Evolutionary conservation across 1,140 invertebrate species (phyloP), one percentile per base, ranked within the genome.

Genomic region (Lepidurus packardi): DNA sequence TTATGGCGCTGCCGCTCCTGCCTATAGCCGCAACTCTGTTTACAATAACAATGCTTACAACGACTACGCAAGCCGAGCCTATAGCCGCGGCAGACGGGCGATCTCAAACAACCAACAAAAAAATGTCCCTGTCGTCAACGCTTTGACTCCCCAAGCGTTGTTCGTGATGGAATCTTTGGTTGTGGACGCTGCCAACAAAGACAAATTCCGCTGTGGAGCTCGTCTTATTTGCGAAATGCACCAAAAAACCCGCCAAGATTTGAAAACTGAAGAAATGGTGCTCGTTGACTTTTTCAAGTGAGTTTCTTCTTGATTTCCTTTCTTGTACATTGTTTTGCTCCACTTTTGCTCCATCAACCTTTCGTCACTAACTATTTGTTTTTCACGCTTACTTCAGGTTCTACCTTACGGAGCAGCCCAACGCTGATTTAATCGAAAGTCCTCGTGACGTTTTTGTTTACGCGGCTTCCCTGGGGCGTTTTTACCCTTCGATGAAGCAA

Each of bases 61-160:
- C 13, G 47, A 13, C 13, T 65, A 65, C 53, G 53, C 53, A 13
- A 65, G 13, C 53, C 53, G 21, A 65, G 53, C 53, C 21, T 65
- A 65, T 21, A 13, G 53, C 21, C 53, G 53, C 53, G 53, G 53
- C 21, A 13, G 53, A n/a, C 53, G 53, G 16, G 53, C 53, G 16
- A 65, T 65, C 13, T 21, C 16, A 65, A 21, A 65, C n/a, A 65
- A 65, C 4, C 53, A 13, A 13, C 1, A 65, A 65, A 65, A 34
- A 34, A 4, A 4, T 34, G 34, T 34, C 34, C 3, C 2, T 34
- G 34, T 21, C 8, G 53, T 65, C n/a, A 65, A 65, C 53, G 13
- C 53, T 65, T 65, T 65, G 53, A 65, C 53, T 65, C 53, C 53
- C 7, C 53, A 65, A 65, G 53, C 53, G 7, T 65, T 65, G 53